phyloP scores from a whole-genome alignment of 2,797 vertebrate genomes.

The Brachymystax lenok region DNA sequence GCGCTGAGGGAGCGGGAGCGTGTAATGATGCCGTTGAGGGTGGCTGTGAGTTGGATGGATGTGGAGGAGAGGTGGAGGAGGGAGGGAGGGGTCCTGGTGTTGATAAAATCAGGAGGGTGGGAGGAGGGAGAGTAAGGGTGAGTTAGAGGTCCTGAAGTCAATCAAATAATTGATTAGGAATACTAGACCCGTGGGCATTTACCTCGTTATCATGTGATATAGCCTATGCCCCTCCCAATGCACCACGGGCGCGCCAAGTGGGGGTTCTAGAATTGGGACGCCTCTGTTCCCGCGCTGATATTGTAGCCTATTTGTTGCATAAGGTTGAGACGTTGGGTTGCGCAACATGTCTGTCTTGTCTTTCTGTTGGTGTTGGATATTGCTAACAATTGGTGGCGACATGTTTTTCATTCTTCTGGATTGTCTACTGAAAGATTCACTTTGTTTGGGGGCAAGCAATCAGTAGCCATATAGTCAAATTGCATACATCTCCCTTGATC shows the following conservation, averaged over 20 bases:
- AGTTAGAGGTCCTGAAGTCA: background rate
- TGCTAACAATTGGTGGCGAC: background rate
- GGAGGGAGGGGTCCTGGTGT: background rate
- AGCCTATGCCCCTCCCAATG: too few relatives aligned
- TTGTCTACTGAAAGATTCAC: background rate
- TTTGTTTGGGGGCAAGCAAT: background rate
- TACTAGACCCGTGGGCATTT: too few relatives aligned
- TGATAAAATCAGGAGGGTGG: background rate
- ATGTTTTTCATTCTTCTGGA: background rate
- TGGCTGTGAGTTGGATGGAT: constrained; percentile 34
- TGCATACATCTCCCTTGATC: background rate
- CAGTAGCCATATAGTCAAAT: background rate
- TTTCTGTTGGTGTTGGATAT: background rate
- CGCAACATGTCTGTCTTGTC: background rate
- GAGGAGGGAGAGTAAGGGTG: background rate
- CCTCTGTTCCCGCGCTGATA: background rate
- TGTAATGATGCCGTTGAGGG: constrained; percentile 4
- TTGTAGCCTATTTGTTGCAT: background rate
- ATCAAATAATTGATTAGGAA: background rate
- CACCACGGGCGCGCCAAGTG: background rate
- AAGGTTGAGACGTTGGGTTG: background rate
- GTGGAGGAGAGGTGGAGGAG: constrained; percentile 24
- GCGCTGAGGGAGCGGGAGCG: constrained; percentile 20
- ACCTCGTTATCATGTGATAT: too few relatives aligned
- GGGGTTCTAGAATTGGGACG: background rate